A percentile compares a stretch with the other conserved stretches of the same genome.
Conservation (phyloP, 2,113 vertebrate species). For the Paedocypris sp. region DNA sequence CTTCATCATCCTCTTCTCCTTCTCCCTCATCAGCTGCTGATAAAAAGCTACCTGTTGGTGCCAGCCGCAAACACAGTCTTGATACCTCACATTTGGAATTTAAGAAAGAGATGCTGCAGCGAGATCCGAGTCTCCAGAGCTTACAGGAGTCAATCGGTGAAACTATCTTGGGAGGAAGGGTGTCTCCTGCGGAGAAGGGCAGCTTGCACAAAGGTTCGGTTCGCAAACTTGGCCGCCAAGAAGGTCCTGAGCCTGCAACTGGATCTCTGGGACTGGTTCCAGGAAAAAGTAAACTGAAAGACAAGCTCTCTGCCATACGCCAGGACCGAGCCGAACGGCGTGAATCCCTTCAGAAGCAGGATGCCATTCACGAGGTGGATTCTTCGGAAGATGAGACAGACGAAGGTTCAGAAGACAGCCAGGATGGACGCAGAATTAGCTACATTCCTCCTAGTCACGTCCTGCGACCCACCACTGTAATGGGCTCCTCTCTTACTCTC, state of each 20-base stretch:
- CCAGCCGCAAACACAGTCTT: constrained; percentile 76
- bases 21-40: constrained; percentile 61
- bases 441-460: constrained; percentile 58
- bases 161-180: constrained; percentile 56
- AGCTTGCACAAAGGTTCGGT: constrained; percentile 72
- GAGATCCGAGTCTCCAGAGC: constrained; percentile 74
- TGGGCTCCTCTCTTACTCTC: constrained; percentile 29
- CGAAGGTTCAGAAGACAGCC: constrained; percentile 81
- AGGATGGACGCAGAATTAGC: constrained; percentile 61
- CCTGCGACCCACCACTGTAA: constrained; percentile 54
- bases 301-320: constrained; percentile 74
- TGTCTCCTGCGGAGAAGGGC: constrained; percentile 68
- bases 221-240: constrained; percentile 69
- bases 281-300: constrained; percentile 63
- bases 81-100: constrained; percentile 82
- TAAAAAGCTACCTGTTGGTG: constrained; percentile 68
- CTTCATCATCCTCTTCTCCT: constrained; percentile 72
- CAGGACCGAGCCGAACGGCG: constrained; percentile 86
- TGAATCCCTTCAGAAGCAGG: constrained; percentile 90
- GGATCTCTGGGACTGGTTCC: constrained; percentile 49
- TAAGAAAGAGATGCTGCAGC: constrained; percentile 84
- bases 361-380: constrained; percentile 92
- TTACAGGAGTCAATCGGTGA: constrained; percentile 72
- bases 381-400: constrained; percentile 89
- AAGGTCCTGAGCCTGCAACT: constrained; percentile 37